These are phyloP conservation scores for Andrena camellia DNA, from an alignment of 2,888 invertebrate species.

Conservation along the genomic window DNA sequence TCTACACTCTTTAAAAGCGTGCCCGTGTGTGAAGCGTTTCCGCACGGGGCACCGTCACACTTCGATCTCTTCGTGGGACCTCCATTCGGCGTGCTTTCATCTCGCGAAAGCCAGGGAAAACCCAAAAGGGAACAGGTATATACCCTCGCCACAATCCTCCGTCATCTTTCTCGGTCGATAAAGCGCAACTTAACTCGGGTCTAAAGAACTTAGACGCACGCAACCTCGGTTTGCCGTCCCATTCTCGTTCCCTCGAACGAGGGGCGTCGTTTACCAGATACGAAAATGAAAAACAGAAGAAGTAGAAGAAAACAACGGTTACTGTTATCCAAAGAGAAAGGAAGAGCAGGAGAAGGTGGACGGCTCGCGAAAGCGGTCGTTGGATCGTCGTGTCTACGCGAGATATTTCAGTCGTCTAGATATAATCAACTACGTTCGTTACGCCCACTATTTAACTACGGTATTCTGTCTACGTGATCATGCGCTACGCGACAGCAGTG, in stretches of 20 bases:
- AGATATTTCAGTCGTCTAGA: conserved; percentile 19
- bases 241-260: conserved; percentile 34
- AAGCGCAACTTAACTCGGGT: neutral
- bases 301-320: neutral
- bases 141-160: conserved; percentile 24
- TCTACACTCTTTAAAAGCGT: conserved; percentile 55
- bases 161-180: neutral
- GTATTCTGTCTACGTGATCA: conserved; percentile 36
- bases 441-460: conserved; percentile 28
- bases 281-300: neutral
- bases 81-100: neutral
- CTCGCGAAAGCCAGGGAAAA: neutral
- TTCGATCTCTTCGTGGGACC: conserved; percentile 20
- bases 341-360: conserved; percentile 23
- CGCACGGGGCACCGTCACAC: conserved; percentile 58
- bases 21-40: conserved; percentile 49
- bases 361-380: conserved; percentile 12
- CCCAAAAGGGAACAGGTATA: neutral
- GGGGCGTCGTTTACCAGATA: neutral
- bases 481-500: conserved; percentile 42
- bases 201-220: neutral
- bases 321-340: conserved; percentile 23
- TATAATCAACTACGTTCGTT: conserved; percentile 22
- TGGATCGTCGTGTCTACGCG: conserved; percentile 14
- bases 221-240: conserved; percentile 20